Conservation (phyloP, 2,113 vertebrate species). For the Cariama cristata region DNA sequence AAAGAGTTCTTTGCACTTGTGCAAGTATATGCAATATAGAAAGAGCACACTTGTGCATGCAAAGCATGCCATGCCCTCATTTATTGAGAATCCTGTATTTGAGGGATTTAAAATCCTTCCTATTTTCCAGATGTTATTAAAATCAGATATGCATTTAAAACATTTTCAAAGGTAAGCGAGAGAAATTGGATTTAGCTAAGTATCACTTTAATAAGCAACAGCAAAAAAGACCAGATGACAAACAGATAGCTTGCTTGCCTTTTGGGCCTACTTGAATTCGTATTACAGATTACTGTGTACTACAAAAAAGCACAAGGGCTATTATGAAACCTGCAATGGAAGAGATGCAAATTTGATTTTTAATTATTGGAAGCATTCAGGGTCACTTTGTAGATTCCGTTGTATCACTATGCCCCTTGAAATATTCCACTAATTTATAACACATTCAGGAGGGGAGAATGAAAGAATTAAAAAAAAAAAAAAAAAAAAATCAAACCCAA, state of each 20-base stretch:
- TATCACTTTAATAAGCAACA: background rate
- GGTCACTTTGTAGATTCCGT: background rate
- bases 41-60: background rate
- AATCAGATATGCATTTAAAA: background rate
- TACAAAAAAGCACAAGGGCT: background rate
- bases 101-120: background rate
- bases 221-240: background rate
- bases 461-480: background rate
- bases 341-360: background rate
- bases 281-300: background rate
- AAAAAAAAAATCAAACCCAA: background rate
- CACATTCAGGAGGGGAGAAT: background rate
- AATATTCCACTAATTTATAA: background rate
- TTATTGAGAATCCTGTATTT: background rate
- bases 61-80: background rate
- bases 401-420: background rate
- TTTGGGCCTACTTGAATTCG: background rate
- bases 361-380: background rate
- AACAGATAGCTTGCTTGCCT: background rate
- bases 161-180: background rate
- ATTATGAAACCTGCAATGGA: background rate
- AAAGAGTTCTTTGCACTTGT: background rate
- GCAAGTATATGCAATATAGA: rapidly evolving
- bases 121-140: background rate
- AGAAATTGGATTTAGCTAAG: slow-evolving; percentile 2